A percentile compares a stretch with the other conserved stretches of the same genome.
Evolutionary conservation across 23 tunicate species (phyloP).

Genomic region (Clavelina lepadiformis): DNA sequence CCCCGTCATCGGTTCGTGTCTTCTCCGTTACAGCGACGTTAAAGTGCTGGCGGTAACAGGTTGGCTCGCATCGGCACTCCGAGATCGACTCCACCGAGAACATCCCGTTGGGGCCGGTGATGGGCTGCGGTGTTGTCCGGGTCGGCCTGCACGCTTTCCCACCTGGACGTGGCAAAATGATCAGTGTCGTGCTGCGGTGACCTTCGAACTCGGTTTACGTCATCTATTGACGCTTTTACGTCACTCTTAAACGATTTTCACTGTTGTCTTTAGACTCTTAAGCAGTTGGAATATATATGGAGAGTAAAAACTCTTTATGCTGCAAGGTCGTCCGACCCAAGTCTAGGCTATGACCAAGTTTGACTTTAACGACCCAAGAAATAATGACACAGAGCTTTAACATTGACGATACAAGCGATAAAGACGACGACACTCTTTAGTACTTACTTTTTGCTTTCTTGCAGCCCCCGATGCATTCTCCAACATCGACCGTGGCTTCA

Average conservation of each 20-base stretch:
- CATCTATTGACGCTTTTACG: no score
- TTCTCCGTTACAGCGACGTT: constrained; percentile 66
- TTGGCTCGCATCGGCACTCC: constrained; percentile 53
- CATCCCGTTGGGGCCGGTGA: constrained; percentile 68
- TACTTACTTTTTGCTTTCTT: constrained; percentile 32
- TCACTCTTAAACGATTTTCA: no score
- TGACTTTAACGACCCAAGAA: no score
- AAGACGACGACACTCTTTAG: background rate
- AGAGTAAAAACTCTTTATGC: no score
- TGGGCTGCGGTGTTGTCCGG: constrained; percentile 23
- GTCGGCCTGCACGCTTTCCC: constrained; percentile 43
- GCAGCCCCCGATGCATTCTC: constrained; percentile 66
- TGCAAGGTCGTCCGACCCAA: no score
- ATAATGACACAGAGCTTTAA: background rate
- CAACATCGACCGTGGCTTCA: constrained; percentile 67
- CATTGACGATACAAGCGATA: constrained; percentile 6
- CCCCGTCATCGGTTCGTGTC: background rate
- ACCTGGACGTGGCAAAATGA: no score
- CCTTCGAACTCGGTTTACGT: no score
- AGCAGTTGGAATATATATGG: no score
- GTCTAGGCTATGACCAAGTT: no score
- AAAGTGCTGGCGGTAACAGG: constrained; percentile 75
- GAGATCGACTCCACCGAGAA: constrained; percentile 31
- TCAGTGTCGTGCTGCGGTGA: no score
- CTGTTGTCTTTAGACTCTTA: no score